phyloP scores from a whole-genome alignment of 2,113 vertebrate species.

The Lepisosteus oculatus region DNA sequence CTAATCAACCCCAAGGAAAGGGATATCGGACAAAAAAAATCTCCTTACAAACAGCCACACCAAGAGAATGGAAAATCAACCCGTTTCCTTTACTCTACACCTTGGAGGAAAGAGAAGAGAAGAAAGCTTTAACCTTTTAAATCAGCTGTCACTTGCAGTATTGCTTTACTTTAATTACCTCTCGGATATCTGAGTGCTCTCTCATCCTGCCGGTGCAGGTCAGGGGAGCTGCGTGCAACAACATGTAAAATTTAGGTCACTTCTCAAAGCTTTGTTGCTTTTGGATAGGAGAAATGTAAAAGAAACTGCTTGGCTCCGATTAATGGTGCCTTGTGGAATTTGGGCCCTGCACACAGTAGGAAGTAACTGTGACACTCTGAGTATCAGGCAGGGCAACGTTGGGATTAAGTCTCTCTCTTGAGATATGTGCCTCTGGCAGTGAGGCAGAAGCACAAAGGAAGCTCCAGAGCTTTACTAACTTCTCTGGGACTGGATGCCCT shows the following conservation, averaged over 20 bases:
- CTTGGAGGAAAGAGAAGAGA: too few relatives aligned
- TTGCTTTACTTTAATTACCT: not conserved
- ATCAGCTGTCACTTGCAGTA: not conserved
- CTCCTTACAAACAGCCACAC: too few relatives aligned
- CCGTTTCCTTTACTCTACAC: not conserved
- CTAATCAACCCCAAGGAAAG: not conserved
- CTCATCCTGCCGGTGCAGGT: not conserved
- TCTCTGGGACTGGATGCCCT: too few relatives aligned
- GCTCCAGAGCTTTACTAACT: too few relatives aligned
- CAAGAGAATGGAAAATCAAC: not conserved
- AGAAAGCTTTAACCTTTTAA: not conserved
- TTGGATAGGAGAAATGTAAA: not conserved
- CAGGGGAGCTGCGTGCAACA: not conserved
- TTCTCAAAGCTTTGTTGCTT: not conserved
- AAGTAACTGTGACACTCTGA: not conserved
- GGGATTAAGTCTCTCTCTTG: not conserved
- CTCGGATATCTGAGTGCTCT: not conserved
- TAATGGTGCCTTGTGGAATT: not conserved
- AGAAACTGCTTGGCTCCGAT: not conserved
- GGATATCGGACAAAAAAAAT: not conserved
- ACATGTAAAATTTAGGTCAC: not conserved
- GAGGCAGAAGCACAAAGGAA: too few relatives aligned
- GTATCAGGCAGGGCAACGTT: not conserved
- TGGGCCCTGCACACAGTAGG: not conserved
- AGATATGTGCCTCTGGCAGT: not conserved